phyloP scores from a whole-genome alignment of 2,113 vertebrate species.

The Oryctolagus cuniculus region DNA sequence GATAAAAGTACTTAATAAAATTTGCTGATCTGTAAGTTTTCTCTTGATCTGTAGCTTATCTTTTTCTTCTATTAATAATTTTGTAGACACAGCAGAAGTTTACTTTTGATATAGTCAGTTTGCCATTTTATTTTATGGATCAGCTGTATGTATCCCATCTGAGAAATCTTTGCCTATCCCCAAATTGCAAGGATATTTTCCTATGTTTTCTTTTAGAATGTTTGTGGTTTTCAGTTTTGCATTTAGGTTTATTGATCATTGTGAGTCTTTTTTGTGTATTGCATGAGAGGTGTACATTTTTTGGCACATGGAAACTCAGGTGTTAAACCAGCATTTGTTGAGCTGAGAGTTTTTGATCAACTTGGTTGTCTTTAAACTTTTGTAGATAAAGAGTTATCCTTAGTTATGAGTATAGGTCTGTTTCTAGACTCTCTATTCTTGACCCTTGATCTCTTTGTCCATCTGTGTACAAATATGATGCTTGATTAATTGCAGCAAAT shows the following conservation, averaged over 20 bases:
- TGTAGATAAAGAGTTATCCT: background rate
- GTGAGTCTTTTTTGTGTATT: background rate
- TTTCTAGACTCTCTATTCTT: background rate
- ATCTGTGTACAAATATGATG: background rate
- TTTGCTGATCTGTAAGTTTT: background rate
- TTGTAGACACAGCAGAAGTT: background rate
- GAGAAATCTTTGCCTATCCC: background rate
- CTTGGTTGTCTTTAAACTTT: background rate
- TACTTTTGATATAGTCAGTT: background rate
- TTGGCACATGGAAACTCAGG: background rate
- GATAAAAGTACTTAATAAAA: background rate
- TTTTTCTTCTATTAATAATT: constrained; percentile 28
- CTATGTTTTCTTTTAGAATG: background rate
- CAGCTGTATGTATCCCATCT: background rate
- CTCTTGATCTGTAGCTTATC: background rate
- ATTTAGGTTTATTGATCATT: background rate
- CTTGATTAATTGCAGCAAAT: background rate
- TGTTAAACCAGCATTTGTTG: constrained; percentile 21
- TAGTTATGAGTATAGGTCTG: background rate
- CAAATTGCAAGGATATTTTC: background rate
- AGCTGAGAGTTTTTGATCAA: background rate
- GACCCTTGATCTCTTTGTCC: background rate
- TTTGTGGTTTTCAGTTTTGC: background rate
- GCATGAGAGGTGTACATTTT: background rate
- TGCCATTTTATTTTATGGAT: constrained; percentile 21